Evolutionary conservation across 2,888 invertebrate species (phyloP).

Genomic region (Polydesmus complanatus): DNA sequence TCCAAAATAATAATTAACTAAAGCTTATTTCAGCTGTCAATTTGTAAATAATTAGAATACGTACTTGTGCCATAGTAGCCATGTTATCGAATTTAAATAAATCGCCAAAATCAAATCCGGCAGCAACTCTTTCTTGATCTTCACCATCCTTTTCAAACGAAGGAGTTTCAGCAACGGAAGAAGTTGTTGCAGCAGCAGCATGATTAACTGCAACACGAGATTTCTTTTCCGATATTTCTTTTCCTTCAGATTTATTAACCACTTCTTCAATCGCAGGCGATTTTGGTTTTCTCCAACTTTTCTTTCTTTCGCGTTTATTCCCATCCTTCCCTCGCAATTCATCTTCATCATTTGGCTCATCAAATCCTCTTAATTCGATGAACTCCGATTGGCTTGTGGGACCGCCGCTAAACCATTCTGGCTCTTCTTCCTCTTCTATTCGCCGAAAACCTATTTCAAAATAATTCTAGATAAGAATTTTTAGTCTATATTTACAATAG

Average conservation of each 20-base stretch:
- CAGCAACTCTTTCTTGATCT: slow-evolving; percentile 3
- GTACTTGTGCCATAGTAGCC: slow-evolving; percentile 55
- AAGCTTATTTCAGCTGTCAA: no score
- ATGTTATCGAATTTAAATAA: slow-evolving; percentile 67
- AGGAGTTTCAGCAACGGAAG: neutral
- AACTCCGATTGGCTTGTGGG: slow-evolving; percentile 82
- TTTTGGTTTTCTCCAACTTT: slow-evolving; percentile 16
- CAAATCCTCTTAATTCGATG: slow-evolving; percentile 85
- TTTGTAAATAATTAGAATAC: no score
- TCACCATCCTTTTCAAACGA: slow-evolving; percentile 7
- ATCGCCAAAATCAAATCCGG: slow-evolving; percentile 61
- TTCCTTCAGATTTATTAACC: slow-evolving; percentile 10
- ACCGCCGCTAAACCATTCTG: slow-evolving; percentile 69
- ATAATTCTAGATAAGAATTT: neutral
- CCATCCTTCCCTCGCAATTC: neutral
- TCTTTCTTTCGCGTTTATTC: slow-evolving; percentile 8
- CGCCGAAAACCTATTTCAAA: slow-evolving; percentile 23
- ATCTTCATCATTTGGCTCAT: slow-evolving; percentile 39
- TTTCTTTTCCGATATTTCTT: slow-evolving; percentile 1
- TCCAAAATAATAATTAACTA: neutral
- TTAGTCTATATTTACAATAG: neutral
- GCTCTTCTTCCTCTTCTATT: slow-evolving; percentile 51
- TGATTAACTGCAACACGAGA: neutral
- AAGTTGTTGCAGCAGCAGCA: neutral
- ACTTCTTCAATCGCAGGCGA: slow-evolving; percentile 9